These are phyloP conservation scores for Apamea monoglypha DNA, from an alignment of 2,888 invertebrate genomes.

Conservation along the genomic window DNA sequence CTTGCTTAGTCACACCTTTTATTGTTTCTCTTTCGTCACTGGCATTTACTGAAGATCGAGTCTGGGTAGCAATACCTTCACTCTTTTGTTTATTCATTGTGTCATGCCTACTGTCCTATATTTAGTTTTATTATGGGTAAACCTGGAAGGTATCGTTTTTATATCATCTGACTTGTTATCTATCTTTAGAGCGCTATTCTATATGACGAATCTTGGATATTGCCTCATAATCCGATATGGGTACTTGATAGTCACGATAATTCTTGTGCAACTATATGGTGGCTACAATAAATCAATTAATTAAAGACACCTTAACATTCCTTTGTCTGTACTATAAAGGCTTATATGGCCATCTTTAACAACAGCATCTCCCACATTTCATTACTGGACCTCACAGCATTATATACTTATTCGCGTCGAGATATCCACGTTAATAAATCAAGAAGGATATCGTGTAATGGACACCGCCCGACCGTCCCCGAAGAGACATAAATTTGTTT, in stretches of 20 bases:
- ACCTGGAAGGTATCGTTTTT: background rate
- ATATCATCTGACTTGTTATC: background rate
- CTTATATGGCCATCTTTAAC: slow-evolving; percentile 57
- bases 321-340: slow-evolving; percentile 43
- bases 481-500: slow-evolving; percentile 87
- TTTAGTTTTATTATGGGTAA: background rate
- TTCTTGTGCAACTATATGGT: slow-evolving; percentile 36
- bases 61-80: background rate
- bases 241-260: slow-evolving; percentile 25
- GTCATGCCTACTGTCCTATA: background rate
- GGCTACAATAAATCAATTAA: slow-evolving; percentile 53
- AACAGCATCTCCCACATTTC: slow-evolving; percentile 77
- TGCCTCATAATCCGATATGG: slow-evolving; percentile 21
- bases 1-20: slow-evolving; percentile 7
- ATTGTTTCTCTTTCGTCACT: background rate
- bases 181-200: background rate
- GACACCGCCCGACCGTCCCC: slow-evolving; percentile 84
- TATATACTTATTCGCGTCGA: slow-evolving; percentile 80
- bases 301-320: slow-evolving; percentile 52
- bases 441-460: slow-evolving; percentile 88
- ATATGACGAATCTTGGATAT: background rate
- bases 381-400: slow-evolving; percentile 79
- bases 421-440: slow-evolving; percentile 87
- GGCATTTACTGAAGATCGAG: background rate
- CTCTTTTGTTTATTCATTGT: background rate